Percentiles rank a stretch among this genome's conserved stretches.
These are phyloP conservation scores for Harpegnathos saltator DNA, from an alignment of 1,140 invertebrate species.

Conservation along the genomic window DNA sequence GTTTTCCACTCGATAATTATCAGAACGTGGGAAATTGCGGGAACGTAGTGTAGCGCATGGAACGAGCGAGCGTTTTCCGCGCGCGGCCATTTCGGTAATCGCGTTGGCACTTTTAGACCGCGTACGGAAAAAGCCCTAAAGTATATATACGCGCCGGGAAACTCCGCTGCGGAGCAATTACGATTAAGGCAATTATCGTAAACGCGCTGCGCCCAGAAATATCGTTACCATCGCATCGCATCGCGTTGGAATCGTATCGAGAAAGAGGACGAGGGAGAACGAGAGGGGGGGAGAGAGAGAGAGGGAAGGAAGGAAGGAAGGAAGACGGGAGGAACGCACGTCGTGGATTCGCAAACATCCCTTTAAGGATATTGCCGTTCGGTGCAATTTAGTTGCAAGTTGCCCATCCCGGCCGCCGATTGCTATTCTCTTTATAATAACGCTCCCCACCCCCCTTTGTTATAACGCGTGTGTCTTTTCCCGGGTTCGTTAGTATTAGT, in stretches of 20 bases:
- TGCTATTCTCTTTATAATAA: background rate
- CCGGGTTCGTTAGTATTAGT: conserved; percentile 1
- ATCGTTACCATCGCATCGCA: conserved; percentile 34
- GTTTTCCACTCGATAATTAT: conserved; percentile 38
- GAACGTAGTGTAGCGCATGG: background rate
- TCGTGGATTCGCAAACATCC: conserved; percentile 46
- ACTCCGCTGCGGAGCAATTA: conserved; percentile 17
- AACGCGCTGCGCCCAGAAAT: conserved; percentile 19
- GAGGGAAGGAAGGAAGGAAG: too few species aligned
- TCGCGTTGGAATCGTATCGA: too few species aligned
- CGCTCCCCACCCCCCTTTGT: background rate
- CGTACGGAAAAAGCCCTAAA: conserved; percentile 37
- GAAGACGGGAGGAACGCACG: background rate
- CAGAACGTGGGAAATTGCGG: conserved; percentile 24
- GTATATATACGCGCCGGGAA: background rate
- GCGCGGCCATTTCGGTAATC: conserved; percentile 41
- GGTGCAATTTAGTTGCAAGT: conserved; percentile 26
- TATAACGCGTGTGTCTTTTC: background rate
- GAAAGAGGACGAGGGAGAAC: too few species aligned
- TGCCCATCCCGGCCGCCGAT: conserved; percentile 6
- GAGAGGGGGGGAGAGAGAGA: too few species aligned
- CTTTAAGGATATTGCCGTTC: conserved; percentile 11
- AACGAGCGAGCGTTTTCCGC: background rate
- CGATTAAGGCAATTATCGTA: conserved; percentile 51
- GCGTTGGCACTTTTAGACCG: conserved; percentile 48